Percentiles rank a stretch among this genome's conserved stretches.
Evolutionary conservation across 2,113 vertebrate genomes (phyloP).

Genomic region (Spizaetus ornatus): DNA sequence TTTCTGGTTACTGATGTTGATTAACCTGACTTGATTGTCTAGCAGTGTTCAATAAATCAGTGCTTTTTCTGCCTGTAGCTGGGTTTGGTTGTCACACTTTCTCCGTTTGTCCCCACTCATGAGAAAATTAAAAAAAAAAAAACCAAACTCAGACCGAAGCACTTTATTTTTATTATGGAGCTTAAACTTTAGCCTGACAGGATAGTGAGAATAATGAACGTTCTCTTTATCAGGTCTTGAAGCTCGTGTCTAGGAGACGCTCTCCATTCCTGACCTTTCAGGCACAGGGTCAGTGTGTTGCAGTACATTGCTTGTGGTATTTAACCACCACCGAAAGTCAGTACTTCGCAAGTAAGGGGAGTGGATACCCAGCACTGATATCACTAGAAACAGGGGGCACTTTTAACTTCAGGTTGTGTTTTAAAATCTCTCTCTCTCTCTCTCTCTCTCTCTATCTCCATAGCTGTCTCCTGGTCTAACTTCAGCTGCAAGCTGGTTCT

Average conservation of each 20-base stretch:
- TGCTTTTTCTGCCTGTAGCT: background rate
- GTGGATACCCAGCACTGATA: background rate
- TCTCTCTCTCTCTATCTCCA: background rate
- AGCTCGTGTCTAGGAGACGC: background rate
- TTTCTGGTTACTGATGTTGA: background rate
- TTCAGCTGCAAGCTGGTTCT: background rate
- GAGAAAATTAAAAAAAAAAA: background rate
- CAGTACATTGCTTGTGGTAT: accelerated
- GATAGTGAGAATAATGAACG: background rate
- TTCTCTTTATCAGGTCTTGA: background rate
- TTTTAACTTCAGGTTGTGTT: background rate
- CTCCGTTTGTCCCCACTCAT: background rate
- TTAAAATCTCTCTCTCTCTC: background rate
- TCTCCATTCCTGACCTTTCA: background rate
- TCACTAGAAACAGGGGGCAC: background rate
- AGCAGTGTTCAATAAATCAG: background rate
- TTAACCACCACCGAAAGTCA: background rate
- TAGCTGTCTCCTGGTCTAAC: background rate
- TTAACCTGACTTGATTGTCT: background rate
- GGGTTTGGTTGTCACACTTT: background rate
- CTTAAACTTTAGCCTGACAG: background rate
- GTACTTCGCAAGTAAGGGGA: background rate
- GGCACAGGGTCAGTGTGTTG: background rate
- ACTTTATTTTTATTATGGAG: background rate
- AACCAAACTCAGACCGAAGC: background rate